phyloP scores from a whole-genome alignment of 1,140 invertebrate species.

The Coenobita brevimanus region DNA sequence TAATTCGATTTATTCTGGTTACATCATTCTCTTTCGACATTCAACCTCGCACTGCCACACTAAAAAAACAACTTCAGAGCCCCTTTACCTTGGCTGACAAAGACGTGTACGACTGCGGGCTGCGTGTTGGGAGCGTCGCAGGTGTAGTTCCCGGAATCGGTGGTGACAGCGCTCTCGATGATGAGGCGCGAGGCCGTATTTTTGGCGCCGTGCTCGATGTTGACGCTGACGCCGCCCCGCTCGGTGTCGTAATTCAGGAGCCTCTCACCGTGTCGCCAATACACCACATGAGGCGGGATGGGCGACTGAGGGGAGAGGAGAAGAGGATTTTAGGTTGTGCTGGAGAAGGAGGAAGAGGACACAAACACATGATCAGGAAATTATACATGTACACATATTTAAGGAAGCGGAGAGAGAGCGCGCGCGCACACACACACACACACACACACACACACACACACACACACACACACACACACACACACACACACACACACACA shows the following conservation, averaged over 20 bases:
- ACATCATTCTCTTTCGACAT: too few relatives aligned
- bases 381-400: neutral
- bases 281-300: slow-evolving; percentile 72
- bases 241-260: slow-evolving; percentile 94
- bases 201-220: slow-evolving; percentile 65
- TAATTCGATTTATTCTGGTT: too few relatives aligned
- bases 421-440: slow-evolving; percentile 5
- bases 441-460: slow-evolving; percentile 22
- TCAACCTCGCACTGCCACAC: neutral
- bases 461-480: slow-evolving; percentile 33
- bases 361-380: neutral
- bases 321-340: neutral
- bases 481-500: slow-evolving; percentile 15
- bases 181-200: slow-evolving; percentile 68
- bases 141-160: slow-evolving; percentile 74
- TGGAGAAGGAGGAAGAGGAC: neutral
- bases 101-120: slow-evolving; percentile 71
- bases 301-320: slow-evolving; percentile 44
- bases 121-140: slow-evolving; percentile 72
- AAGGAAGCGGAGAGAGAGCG: neutral
- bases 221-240: slow-evolving; percentile 77
- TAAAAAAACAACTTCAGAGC: neutral
- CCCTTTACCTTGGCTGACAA: slow-evolving; percentile 70
- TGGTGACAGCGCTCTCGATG: slow-evolving; percentile 70
- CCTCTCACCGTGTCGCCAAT: slow-evolving; percentile 86